These are phyloP conservation scores for Gnatocerus cornutus DNA, from an alignment of 2,888 invertebrate genomes.

Conservation along the genomic window DNA sequence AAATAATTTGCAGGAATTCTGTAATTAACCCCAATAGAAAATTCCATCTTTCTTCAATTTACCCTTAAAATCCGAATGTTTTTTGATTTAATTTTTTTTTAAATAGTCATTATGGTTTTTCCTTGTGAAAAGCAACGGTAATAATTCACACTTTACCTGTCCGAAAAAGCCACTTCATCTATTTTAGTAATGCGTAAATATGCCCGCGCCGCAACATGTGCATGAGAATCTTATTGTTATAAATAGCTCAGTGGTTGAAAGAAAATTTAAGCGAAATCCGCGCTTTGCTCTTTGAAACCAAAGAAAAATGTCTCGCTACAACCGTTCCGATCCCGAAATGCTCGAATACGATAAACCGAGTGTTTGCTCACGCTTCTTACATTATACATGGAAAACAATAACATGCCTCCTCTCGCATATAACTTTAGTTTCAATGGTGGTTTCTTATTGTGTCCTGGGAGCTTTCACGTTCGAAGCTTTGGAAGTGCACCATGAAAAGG, in stretches of 20 bases:
- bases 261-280: constrained; percentile 23
- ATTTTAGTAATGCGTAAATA: constrained; percentile 22
- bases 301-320: constrained; percentile 63
- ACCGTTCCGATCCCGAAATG: constrained; percentile 65
- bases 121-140: no score
- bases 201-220: constrained; percentile 25
- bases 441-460: constrained; percentile 91
- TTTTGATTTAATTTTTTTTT: no score
- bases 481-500: constrained; percentile 82
- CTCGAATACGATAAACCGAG: constrained; percentile 65
- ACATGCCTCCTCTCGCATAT: constrained; percentile 92
- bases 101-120: no score
- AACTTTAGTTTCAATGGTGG: constrained; percentile 89
- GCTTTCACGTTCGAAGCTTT: constrained; percentile 88
- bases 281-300: not conserved
- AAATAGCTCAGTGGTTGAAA: constrained; percentile 35
- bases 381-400: constrained; percentile 85
- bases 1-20: no score
- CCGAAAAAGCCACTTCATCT: constrained; percentile 28
- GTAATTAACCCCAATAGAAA: no score
- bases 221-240: constrained; percentile 32
- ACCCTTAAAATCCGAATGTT: no score
- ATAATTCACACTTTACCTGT: no score
- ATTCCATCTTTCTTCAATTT: no score
- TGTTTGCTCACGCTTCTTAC: constrained; percentile 75